phyloP scores from a whole-genome alignment of 2,113 vertebrate species.

The Nymphicus hollandicus region DNA sequence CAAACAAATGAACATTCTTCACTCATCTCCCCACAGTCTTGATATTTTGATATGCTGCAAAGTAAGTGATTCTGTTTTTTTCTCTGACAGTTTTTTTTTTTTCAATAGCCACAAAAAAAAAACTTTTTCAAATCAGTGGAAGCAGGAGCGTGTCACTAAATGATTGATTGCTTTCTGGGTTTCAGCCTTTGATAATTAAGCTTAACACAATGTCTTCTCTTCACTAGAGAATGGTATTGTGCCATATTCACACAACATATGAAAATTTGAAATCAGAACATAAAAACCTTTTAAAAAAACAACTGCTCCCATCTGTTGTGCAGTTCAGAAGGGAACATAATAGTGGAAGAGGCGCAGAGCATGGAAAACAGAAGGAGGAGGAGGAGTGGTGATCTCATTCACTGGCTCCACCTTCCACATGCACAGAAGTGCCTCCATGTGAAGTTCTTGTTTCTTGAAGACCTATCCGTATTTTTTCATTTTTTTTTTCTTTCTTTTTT shows the following conservation, averaged over 20 bases:
- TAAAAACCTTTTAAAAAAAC: conserved; percentile 49
- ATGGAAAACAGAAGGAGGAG: background rate
- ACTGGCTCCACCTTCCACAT: background rate
- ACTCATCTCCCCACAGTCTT: conserved; percentile 44
- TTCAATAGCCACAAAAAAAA: conserved; percentile 57
- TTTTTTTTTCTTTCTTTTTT: background rate
- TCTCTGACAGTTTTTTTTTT: conserved; percentile 41
- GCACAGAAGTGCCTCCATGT: background rate
- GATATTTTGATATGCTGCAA: conserved; percentile 46
- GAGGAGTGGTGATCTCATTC: background rate
- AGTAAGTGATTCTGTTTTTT: background rate
- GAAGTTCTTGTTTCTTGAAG: background rate
- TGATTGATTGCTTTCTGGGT: conserved; percentile 74
- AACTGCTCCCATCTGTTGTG: conserved; percentile 54
- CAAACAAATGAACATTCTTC: conserved; percentile 64
- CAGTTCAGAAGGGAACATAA: background rate
- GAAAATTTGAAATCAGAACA: conserved; percentile 65
- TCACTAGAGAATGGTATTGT: conserved; percentile 59
- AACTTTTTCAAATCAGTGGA: conserved; percentile 68
- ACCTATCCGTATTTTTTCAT: background rate
- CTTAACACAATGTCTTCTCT: conserved; percentile 67
- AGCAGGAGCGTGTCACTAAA: conserved; percentile 66
- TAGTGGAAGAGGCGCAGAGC: background rate
- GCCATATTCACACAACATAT: conserved; percentile 61
- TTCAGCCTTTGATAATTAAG: conserved; percentile 79